Percentiles rank a stretch among this genome's conserved stretches.
These are phyloP conservation scores for Rhopalosiphum padi DNA, from an alignment of 1,140 invertebrate genomes.

Conservation along the genomic window DNA sequence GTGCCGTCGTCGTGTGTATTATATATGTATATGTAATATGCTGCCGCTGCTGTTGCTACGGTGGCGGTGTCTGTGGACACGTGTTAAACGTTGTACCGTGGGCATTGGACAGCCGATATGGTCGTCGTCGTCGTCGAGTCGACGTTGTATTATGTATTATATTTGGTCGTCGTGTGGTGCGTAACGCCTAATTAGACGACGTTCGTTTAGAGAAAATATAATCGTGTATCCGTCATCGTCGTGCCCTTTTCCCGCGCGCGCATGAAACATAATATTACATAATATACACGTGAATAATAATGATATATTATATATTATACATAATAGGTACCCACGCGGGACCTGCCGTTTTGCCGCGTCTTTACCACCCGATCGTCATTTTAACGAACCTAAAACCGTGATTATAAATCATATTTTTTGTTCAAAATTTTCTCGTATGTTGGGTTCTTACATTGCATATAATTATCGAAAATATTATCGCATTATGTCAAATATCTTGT, in stretches of 20 bases:
- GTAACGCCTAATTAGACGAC: constrained; percentile 56
- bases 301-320: background rate
- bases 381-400: constrained; percentile 38
- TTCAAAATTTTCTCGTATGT: background rate
- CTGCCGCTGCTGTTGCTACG: background rate
- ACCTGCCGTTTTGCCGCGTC: background rate
- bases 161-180: constrained; percentile 20
- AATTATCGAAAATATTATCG: constrained; percentile 37
- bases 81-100: constrained; percentile 44
- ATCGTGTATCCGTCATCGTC: background rate
- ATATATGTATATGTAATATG: background rate
- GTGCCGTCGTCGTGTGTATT: background rate
- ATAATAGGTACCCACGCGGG: background rate
- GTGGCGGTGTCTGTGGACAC: constrained; percentile 27
- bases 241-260: background rate
- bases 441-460: background rate
- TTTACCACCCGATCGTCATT: background rate
- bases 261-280: background rate
- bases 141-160: background rate
- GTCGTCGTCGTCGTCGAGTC: constrained; percentile 5
- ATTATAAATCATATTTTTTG: constrained; percentile 28
- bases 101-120: background rate
- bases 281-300: background rate
- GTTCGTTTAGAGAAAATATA: constrained; percentile 51
- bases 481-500: background rate